Evolutionary conservation across 2,797 vertebrate species (phyloP).

Genomic region (Pangasius macronema): DNA sequence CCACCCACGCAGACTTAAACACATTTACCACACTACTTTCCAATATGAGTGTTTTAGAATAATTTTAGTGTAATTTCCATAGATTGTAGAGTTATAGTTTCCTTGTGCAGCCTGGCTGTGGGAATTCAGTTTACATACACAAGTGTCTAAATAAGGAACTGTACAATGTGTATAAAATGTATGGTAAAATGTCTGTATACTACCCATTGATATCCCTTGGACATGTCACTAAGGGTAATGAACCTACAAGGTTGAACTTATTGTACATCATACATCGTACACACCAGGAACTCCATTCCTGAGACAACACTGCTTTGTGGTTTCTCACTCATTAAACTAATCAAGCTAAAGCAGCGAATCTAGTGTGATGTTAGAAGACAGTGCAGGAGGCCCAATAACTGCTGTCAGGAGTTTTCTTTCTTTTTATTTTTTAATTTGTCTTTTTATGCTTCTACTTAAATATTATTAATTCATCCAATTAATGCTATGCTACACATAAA

Average conservation of each 20-base stretch:
- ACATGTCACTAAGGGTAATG: neutral
- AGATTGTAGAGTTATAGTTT: conserved; percentile 16
- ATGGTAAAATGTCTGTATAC: neutral
- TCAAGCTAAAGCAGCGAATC: neutral
- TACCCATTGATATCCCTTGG: neutral
- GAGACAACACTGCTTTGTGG: too few species aligned
- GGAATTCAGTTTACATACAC: neutral
- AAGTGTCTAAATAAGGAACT: neutral
- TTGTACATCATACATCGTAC: too few species aligned
- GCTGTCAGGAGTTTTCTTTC: neutral
- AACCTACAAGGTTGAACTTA: neutral
- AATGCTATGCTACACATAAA: neutral
- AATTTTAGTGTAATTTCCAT: conserved; percentile 25
- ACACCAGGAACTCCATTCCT: neutral
- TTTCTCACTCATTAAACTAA: neutral
- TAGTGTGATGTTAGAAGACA: neutral
- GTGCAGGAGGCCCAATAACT: neutral
- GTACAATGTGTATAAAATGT: neutral
- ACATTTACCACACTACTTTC: conserved; percentile 32
- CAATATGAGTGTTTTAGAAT: conserved; percentile 33
- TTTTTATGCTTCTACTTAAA: neutral
- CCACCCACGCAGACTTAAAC: conserved; percentile 54
- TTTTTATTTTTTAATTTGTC: neutral
- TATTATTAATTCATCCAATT: neutral
- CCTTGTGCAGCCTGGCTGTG: conserved; percentile 15